Evolutionary conservation across 2,113 vertebrate genomes (phyloP).

Genomic region (Grus americana): DNA sequence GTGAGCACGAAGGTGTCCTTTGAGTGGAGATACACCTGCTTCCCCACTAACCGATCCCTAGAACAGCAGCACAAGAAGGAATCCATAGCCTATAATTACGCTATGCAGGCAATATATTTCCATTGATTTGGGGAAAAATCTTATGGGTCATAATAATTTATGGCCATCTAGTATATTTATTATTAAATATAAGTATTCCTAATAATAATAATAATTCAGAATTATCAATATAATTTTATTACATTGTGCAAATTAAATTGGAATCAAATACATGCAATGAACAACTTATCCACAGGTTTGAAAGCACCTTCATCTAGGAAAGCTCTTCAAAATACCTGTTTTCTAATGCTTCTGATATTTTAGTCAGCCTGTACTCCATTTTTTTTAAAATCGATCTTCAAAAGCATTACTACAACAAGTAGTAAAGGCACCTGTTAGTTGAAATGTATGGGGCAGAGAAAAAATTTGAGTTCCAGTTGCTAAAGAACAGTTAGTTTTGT

Average conservation of each 20-base stretch:
- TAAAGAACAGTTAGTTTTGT: background rate
- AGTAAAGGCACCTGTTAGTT: background rate
- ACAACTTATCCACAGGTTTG: background rate
- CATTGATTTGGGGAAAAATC: background rate
- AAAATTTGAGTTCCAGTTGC: background rate
- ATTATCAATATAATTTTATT: background rate
- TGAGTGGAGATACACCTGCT: background rate
- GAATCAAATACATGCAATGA: background rate
- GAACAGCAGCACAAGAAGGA: background rate
- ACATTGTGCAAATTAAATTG: background rate
- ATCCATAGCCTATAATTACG: background rate
- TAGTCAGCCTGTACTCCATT: background rate
- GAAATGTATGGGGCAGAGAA: background rate
- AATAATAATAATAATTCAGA: background rate
- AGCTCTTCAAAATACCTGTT: background rate
- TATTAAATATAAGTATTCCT: background rate
- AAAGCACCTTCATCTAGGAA: background rate
- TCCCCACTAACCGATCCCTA: background rate
- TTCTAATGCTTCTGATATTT: background rate
- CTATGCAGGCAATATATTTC: background rate
- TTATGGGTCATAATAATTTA: background rate
- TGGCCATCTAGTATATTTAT: background rate
- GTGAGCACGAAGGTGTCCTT: background rate
- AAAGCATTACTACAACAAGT: background rate
- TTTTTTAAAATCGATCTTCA: background rate